Percentiles rank a stretch among this genome's conserved stretches.
These are phyloP conservation scores for Nycticryphes semicollaris DNA, from an alignment of 2,113 vertebrate species.

Conservation along the genomic window DNA sequence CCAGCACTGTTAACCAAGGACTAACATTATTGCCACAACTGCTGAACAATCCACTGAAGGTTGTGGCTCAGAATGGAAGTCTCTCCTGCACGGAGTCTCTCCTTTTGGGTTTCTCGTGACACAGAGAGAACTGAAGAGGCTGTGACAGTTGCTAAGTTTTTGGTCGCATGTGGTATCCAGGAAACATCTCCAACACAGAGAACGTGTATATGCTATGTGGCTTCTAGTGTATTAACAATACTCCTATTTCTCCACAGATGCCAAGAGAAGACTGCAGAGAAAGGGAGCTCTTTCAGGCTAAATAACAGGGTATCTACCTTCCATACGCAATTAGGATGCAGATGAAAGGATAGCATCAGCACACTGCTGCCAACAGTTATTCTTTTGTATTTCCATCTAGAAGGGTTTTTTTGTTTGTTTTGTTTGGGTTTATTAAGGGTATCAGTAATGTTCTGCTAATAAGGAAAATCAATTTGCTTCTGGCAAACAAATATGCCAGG, in stretches of 20 bases:
- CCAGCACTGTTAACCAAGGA: not conserved
- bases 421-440: not conserved
- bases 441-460: not conserved
- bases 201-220: fast-evolving
- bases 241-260: not conserved
- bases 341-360: not conserved
- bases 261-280: not conserved
- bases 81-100: not conserved
- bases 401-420: not conserved
- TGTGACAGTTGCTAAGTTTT: not conserved
- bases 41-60: not conserved
- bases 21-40: not conserved
- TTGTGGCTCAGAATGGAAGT: not conserved
- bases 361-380: not conserved
- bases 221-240: not conserved
- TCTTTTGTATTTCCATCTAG: not conserved
- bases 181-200: not conserved
- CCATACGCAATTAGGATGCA: not conserved
- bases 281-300: not conserved
- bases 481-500: not conserved
- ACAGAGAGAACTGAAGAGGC: not conserved
- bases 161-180: not conserved
- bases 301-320: not conserved
- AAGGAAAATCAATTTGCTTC: not conserved
- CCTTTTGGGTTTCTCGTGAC: too few species aligned